Evolutionary conservation across 2,888 invertebrate species (phyloP), one percentile per base, ranked within the genome.

Genomic region (Carcina quercana): DNA sequence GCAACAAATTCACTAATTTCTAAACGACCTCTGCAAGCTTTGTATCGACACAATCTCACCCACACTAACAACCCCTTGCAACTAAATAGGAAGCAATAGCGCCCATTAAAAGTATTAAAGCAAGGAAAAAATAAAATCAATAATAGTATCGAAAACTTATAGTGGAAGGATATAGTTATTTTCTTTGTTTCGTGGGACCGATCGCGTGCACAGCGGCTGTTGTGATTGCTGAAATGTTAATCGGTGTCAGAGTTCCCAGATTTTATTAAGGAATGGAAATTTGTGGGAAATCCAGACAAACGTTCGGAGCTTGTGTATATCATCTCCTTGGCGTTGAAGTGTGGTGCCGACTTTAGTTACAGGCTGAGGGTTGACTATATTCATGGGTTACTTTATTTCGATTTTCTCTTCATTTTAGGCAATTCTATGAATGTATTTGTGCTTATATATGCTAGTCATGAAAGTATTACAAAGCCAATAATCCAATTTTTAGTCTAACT

Each of bases 171-270:
- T 72, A 65, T 67, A 71, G 64, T 61, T 66, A 70, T 72, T 73
- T 61, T 56, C 65, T 67, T 59, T 61, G 64, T 64, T 68, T 61
- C 66, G 69, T 64, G 69, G 42, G 39, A 43, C 35, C 42, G 59
- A 66, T 79, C 66, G 76, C 76, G 73, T 74, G 74, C 42, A 43
- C 37, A 40, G 43, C 42, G 57, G 54, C 67, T 67, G 69, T 75
- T 72, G 61, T 66, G 72, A 74, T 74, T 67, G 63, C 67, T 73
- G 66, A 72, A 76, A 79, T 70, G 71, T 72, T 76, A 74, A 76
- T 74, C 68, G 72, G 52, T 62, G 65, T 62, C 53, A 50, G 53
- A 59, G 53, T 62, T 58, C 48, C 59, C 54, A 69, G 66, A 71
- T 74, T 70, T 65, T 70, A 68, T 69, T 67, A 59, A 51, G 44